Evolutionary conservation across 2,888 invertebrate genomes (phyloP).

Genomic region (Anoplius nigerrimus): DNA sequence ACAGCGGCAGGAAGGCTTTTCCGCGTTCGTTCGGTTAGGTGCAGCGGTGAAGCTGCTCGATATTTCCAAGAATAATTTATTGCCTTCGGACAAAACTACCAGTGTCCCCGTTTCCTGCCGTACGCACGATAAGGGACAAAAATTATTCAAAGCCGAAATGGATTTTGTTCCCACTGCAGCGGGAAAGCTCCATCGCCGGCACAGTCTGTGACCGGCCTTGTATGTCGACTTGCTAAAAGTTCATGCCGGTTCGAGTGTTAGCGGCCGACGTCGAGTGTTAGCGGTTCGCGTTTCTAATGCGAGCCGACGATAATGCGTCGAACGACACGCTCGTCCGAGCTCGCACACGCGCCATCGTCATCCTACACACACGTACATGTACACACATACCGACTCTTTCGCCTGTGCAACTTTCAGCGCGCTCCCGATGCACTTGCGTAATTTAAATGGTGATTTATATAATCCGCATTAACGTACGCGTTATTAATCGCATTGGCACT

Average conservation of each 20-base stretch:
- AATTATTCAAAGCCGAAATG: conserved; percentile 56
- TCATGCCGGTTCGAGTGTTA: not conserved
- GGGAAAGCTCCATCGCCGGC: too few species aligned
- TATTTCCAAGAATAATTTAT: conserved; percentile 55
- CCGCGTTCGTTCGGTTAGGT: conserved; percentile 2
- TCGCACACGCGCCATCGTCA: too few species aligned
- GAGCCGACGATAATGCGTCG: too few species aligned
- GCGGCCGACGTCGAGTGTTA: not conserved
- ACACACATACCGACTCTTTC: too few species aligned
- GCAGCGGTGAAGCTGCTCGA: conserved; percentile 42
- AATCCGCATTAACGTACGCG: too few species aligned
- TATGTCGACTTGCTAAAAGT: not conserved
- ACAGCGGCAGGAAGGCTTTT: conserved; percentile 11
- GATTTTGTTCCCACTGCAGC: conserved; percentile 30
- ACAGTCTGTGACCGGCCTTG: not conserved
- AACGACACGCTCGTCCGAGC: too few species aligned
- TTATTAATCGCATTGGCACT: too few species aligned
- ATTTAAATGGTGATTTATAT: too few species aligned
- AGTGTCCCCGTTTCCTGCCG: conserved; percentile 38
- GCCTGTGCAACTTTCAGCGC: too few species aligned
- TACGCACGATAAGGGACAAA: conserved; percentile 49
- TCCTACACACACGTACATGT: too few species aligned
- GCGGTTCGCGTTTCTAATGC: too few species aligned
- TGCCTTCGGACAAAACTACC: conserved; percentile 39
- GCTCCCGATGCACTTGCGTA: too few species aligned